Evolutionary conservation across 2,113 vertebrate genomes (phyloP), one percentile per base, ranked within the genome.

Genomic region (Redunca redunca): DNA sequence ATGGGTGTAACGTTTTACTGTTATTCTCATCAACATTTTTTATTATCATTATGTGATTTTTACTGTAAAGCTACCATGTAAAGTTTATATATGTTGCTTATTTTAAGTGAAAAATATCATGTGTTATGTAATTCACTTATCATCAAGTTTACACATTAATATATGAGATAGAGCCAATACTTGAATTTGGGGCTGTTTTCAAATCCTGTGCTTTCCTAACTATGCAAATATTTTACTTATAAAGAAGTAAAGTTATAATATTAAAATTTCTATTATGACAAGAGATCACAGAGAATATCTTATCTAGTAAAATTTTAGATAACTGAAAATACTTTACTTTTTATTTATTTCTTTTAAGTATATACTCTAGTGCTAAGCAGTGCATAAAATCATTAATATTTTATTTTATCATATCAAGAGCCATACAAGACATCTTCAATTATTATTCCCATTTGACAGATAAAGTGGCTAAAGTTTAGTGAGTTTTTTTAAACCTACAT

Each of bases 351-450:
- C 1, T 64, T 94, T 64, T 77, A 55, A 62, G 74, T 92, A 43
- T 40, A 77, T 88, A 81, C 25, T 64, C 64, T 78, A 25, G 40
- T 74, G 25, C 10, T 36, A 46, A 48, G 1, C 3, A 28, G 30
- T 93, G 46, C 30, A 81, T 23, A 3, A 95, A 96, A 55, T 40
- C 5, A 89, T 46, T 28, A 46, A 21, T 90, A 80, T 95, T 96
- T 97, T 26, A 80, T 90, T 90, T 91, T 90, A 92, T 90, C 55
- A 46, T 62, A 48, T 87, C 77, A 94, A 91, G 13, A 80, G 40
- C 7, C 5, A 2, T 78, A 23, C 4, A 78, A 60, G 26, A 8
- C 1, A 71, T n/a, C 80, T 64, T 97, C 50, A 14, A 74, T 95
- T 94, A 74, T 50, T 91, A 87, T 95, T 91, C 23, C 3, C 43